Evolutionary conservation across 2,113 vertebrate genomes (phyloP), one percentile per base, ranked within the genome.

Genomic region (western clawed frog (Xenopus tropicalis)): DNA sequence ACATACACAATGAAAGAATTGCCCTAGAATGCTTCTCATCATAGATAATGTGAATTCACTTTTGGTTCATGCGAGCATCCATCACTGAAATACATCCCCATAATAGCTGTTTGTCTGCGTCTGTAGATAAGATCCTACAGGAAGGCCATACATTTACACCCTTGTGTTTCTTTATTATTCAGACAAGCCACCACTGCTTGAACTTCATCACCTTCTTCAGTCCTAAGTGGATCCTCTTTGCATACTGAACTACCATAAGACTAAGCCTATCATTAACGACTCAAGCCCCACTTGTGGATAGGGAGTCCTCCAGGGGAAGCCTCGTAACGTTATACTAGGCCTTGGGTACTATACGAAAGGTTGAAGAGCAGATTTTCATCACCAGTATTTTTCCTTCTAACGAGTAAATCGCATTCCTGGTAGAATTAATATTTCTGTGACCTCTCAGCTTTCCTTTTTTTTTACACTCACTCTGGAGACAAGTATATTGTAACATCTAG

Each of bases 341-440:
- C 79, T 83, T 84, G 85, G 84, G 88, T 87, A 85, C 86, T 87
- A 86, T 90, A 83, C 90, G 90, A 94, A 90, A 93, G 88, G 86
- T 87, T 93, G 90, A 92, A 93, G 92, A 90, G 86, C 81, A 82
- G 86, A 82, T 88, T 94, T 92, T 93, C 91, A 94, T 90, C 92
- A 89, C 90, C 76, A 81, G 79, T 78, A 61, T 67, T 79, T 79
- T 11, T 29, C n/a, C n/a, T 78, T 83, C 82, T 16, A 54, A 8
- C 84, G 84, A 67, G 42, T 23, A 66, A 67, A 77, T 44, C 71
- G 0, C 3, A 70, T 64, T 54, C 71, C 78, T 74, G 66, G 69
- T 11, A 0, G 68, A 65, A 59, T 85, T 79, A 78, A 72, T 3
- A 14, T 42, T 24, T 11, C 78, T 78, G 42, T 76, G 70, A 71